Conservation (phyloP, 2,797 vertebrate species). For the Microcaecilia unicolor region DNA sequence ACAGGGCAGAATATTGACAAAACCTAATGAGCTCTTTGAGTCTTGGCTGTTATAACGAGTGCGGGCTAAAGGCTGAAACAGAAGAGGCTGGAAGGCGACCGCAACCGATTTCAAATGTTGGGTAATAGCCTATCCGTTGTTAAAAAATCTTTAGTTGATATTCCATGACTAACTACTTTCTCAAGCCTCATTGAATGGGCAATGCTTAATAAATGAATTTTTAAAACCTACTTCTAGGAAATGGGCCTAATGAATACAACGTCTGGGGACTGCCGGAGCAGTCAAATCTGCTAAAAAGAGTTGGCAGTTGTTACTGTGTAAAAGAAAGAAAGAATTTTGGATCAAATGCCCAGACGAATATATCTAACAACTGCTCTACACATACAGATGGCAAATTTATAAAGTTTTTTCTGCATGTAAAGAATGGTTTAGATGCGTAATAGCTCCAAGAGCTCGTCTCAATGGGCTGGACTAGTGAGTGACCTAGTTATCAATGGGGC, state of each 20-base stretch:
- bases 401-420: too few relatives aligned
- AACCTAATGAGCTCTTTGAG: conserved; percentile 39
- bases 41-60: conserved; percentile 37
- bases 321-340: too few relatives aligned
- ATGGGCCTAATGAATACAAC: background rate
- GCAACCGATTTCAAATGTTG: conserved; percentile 40
- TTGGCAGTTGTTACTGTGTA: too few relatives aligned
- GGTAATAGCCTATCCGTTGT: conserved; percentile 36
- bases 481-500: too few relatives aligned
- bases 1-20: conserved; percentile 37
- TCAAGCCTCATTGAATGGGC: background rate
- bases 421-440: too few relatives aligned
- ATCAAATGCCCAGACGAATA: too few relatives aligned
- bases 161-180: conserved; percentile 25
- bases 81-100: conserved; percentile 35
- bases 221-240: conserved; percentile 1
- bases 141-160: conserved; percentile 31
- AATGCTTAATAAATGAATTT: conserved; percentile 9
- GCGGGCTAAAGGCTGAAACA: conserved; percentile 35
- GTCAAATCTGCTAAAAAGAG: too few relatives aligned
- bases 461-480: too few relatives aligned
- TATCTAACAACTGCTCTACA: too few relatives aligned
- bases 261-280: background rate
- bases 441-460: too few relatives aligned
- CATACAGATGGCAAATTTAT: too few relatives aligned